A percentile compares a stretch with the other conserved stretches of the same genome.
Conservation (phyloP, 2,888 invertebrate genomes). For the Cataglyphis cursor region DNA sequence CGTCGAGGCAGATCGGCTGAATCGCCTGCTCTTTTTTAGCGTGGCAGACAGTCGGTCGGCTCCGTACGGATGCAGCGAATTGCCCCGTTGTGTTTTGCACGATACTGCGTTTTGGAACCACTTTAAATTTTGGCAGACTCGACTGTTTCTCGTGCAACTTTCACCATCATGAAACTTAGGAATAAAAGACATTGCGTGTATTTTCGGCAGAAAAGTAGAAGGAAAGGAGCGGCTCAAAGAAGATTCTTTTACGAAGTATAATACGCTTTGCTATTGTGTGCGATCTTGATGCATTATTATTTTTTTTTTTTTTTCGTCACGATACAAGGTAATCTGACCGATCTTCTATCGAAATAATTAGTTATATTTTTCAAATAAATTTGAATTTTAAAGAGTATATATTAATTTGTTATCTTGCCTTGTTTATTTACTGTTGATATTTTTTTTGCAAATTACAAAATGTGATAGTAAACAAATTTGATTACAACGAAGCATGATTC, state of each 20-base stretch:
- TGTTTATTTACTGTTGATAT: not conserved
- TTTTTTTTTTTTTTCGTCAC: not conserved
- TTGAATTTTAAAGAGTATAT: not conserved
- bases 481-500: not conserved
- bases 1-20: conserved; percentile 65
- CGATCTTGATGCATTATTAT: conserved; percentile 9
- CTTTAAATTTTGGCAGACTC: conserved; percentile 77
- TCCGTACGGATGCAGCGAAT: conserved; percentile 49
- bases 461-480: not conserved
- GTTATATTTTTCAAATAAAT: not conserved
- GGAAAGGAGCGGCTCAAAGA: not conserved
- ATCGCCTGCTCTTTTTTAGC: conserved; percentile 67
- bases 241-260: conserved; percentile 12
- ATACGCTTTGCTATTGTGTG: conserved; percentile 13
- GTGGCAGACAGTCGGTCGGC: conserved; percentile 56
- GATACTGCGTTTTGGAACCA: conserved; percentile 69
- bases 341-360: not conserved
- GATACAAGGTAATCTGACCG: not conserved
- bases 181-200: conserved; percentile 73
- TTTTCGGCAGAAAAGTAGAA: conserved; percentile 47
- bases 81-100: conserved; percentile 53
- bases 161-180: conserved; percentile 71
- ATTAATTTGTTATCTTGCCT: not conserved
- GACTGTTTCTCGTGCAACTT: conserved; percentile 62
- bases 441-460: not conserved